A percentile compares a stretch with the other conserved stretches of the same genome.
Conservation (phyloP, 2,797 vertebrate genomes). For the Paguma larvata region DNA sequence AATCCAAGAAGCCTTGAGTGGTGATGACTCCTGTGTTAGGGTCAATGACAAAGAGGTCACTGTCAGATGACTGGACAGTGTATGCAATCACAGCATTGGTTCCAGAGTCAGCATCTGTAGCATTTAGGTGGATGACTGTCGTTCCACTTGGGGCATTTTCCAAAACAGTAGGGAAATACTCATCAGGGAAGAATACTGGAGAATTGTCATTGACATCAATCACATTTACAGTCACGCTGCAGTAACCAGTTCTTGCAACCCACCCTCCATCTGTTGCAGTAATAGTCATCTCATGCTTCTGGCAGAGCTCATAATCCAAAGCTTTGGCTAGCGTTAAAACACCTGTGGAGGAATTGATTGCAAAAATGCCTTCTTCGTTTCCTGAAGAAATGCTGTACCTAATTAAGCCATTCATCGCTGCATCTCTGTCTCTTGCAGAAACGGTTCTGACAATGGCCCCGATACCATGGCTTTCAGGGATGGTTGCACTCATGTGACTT, state of each 20-base stretch:
- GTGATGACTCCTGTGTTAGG: slow-evolving; percentile 97
- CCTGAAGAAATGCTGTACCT: slow-evolving; percentile 95
- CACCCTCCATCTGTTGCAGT: slow-evolving; percentile 96
- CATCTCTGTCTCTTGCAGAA: slow-evolving; percentile 95
- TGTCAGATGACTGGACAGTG: slow-evolving; percentile 96
- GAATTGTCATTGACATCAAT: slow-evolving; percentile 97
- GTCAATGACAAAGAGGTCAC: slow-evolving; percentile 98
- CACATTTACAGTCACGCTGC: slow-evolving; percentile 93
- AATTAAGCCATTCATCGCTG: slow-evolving; percentile 95
- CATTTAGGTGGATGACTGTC: slow-evolving; percentile 95
- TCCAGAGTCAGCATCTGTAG: slow-evolving; percentile 94
- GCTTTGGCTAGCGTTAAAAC: slow-evolving; percentile 92
- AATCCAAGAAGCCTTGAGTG: slow-evolving; percentile 99
- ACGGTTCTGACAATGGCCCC: slow-evolving; percentile 93
- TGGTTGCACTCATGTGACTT: slow-evolving; percentile 93
- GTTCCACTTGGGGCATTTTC: slow-evolving; percentile 99
- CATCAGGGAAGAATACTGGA: slow-evolving; percentile 93
- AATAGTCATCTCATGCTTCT: slow-evolving; percentile 94
- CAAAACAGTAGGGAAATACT: slow-evolving; percentile 95
- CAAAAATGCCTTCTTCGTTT: slow-evolving; percentile 93
- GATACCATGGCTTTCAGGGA: slow-evolving; percentile 95
- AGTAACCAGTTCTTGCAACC: slow-evolving; percentile 95
- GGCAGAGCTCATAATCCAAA: slow-evolving; percentile 94
- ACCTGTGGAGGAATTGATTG: slow-evolving; percentile 94
- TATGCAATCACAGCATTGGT: slow-evolving; percentile 96